Evolutionary conservation across 64 coral and sea anemone species (phyloP), one percentile per base, ranked within the genome.

Genomic region (Platygyra sinensis): DNA sequence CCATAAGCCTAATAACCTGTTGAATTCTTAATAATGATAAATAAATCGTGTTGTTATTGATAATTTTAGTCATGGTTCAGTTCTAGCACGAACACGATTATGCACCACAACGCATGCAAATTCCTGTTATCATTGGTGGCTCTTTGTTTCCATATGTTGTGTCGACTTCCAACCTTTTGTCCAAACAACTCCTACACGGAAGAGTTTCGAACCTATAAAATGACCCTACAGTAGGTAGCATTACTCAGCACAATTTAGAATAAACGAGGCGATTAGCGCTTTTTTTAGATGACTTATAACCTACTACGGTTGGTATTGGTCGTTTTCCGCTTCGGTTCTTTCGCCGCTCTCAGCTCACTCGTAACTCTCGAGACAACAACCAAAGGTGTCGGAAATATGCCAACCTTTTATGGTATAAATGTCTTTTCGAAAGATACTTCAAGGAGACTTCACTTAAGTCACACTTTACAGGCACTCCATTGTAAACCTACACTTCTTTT

Each of bases 221-320:
- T 46, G 42, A 46, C 42, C 42, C 42, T 46, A 46, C 5, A 5
- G 42, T 46, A 46, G 42, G 42, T 5, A 16, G n/a, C 50, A 54
- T 62, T 80, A 80, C n/a, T 62, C 28, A 62, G 75, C 51, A 80
- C 1, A 28, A 80, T 80, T 32, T 80, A 7, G 32, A 27, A 32
- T 80, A 62, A 71, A 85, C 62, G 71, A 71, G 32, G 31, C 31
- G 81, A 71, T 51, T 85, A 69, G 36, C 22, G 79, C 64, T 59
- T 18, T 81, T 62, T 67, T 15, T 49, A 20, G 2, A 72, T 28
- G 9, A 3, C 10, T 11, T 49, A 18, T 11, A 24, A 42, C 33
- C 16, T 36, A 25, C 81, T 28, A 51, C 63, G 28, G 0, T 22
- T 16, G 24, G 71, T 85, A 85, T 85, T 72, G 81, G 11, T 28